A percentile compares a stretch with the other conserved stretches of the same genome.
Evolutionary conservation across 2,888 invertebrate species (phyloP).

Genomic region (Nudaria mundana): DNA sequence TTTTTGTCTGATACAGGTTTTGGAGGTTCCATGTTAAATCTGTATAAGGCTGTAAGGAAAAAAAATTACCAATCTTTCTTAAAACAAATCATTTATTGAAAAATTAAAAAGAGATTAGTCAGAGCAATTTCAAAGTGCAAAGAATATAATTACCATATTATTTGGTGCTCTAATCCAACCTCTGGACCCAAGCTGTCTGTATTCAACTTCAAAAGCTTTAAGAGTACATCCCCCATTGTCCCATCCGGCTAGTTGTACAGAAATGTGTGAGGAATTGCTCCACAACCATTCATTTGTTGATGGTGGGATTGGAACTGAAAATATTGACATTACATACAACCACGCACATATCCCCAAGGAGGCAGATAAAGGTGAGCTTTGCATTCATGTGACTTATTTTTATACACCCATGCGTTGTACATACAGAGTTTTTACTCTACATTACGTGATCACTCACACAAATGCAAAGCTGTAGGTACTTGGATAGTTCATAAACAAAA

Average conservation of each 20-base stretch:
- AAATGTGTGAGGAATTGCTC: slow-evolving; percentile 89
- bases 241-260: slow-evolving; percentile 90
- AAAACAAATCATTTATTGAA: not conserved
- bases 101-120: not conserved
- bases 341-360: no score
- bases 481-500: no score
- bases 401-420: no score
- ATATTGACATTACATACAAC: not conserved
- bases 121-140: no score
- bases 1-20: slow-evolving; percentile 48
- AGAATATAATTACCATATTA: slow-evolving; percentile 49
- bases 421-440: no score
- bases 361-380: no score
- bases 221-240: slow-evolving; percentile 92
- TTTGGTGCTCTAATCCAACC: slow-evolving; percentile 64
- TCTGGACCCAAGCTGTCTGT: slow-evolving; percentile 74
- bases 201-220: slow-evolving; percentile 88
- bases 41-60: slow-evolving; percentile 36
- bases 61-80: not conserved
- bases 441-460: no score
- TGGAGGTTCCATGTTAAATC: slow-evolving; percentile 50
- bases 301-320: slow-evolving; percentile 83
- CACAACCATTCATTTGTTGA: slow-evolving; percentile 87
- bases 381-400: no score
- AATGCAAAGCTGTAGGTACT: no score